phyloP scores from a whole-genome alignment of 2,113 vertebrate genomes.

The Oceanites oceanicus region DNA sequence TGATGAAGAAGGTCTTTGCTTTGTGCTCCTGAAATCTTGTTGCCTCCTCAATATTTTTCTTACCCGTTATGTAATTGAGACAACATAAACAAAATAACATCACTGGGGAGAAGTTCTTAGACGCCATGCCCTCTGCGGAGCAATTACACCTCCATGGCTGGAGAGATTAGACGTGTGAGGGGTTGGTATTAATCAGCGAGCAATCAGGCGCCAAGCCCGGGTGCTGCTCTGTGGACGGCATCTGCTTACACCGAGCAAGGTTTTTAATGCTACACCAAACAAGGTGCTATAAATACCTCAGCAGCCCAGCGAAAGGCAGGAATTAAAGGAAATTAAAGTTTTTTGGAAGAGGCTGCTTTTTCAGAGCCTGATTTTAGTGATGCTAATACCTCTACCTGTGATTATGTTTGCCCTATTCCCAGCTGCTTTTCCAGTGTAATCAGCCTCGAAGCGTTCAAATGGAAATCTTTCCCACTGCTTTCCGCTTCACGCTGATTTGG shows the following conservation, averaged over 20 bases:
- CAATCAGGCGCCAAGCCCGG: fast-evolving
- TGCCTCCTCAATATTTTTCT: not conserved
- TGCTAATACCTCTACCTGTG: not conserved
- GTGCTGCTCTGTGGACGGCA: not conserved
- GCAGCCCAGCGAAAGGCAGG: not conserved
- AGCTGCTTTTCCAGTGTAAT: not conserved
- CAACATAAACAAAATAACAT: not conserved
- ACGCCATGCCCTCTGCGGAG: not conserved
- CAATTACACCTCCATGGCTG: not conserved
- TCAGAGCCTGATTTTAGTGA: not conserved
- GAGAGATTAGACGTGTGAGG: not conserved
- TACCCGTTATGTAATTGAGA: not conserved
- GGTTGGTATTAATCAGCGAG: not conserved
- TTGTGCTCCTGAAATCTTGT: not conserved
- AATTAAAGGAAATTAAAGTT: not conserved
- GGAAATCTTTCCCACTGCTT: slow-evolving; percentile 8
- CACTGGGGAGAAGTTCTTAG: not conserved
- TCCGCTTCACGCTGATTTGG: not conserved
- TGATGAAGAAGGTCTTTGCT: not conserved
- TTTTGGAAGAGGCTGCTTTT: not conserved
- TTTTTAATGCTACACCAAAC: not conserved
- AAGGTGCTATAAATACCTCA: not conserved
- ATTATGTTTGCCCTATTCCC: slow-evolving; percentile 11
- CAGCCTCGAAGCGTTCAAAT: not conserved
- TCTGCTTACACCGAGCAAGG: not conserved